phyloP scores from a whole-genome alignment of 2,113 vertebrate species.

The Catagonus wagneri region DNA sequence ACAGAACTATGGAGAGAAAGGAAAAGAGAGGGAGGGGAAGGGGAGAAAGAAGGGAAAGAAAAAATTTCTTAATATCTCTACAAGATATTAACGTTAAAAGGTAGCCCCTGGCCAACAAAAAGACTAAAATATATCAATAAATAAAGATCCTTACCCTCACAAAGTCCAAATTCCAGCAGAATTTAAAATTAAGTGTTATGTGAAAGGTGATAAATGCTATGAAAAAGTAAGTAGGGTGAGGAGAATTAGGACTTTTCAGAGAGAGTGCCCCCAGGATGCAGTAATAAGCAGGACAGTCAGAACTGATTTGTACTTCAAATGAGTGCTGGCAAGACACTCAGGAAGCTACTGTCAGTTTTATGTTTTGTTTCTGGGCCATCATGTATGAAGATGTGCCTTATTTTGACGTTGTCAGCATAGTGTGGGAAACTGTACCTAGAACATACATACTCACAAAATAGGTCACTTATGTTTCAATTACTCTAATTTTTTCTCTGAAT shows the following conservation, averaged over 20 bases:
- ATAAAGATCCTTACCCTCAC: neutral
- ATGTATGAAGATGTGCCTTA: neutral
- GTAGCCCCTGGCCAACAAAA: neutral
- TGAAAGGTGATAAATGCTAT: neutral
- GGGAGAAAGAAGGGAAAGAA: neutral
- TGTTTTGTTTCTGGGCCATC: neutral
- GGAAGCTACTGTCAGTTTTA: neutral
- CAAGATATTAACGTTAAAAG: neutral
- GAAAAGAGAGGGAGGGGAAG: neutral
- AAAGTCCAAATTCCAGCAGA: neutral
- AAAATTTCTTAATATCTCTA: neutral
- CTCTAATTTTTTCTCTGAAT: slow-evolving; percentile 13
- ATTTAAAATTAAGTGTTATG: neutral
- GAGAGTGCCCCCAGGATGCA: neutral
- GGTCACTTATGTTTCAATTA: slow-evolving; percentile 3
- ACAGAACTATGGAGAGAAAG: neutral
- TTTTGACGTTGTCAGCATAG: neutral
- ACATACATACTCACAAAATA: slow-evolving; percentile 1
- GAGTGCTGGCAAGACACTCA: neutral
- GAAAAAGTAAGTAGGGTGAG: neutral
- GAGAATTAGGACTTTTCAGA: neutral
- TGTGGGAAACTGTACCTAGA: neutral
- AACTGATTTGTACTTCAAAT: neutral
- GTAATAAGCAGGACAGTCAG: neutral
- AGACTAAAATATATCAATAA: neutral